phyloP scores from a whole-genome alignment of 2,888 invertebrate genomes.

The Meliscaeva auricollis region DNA sequence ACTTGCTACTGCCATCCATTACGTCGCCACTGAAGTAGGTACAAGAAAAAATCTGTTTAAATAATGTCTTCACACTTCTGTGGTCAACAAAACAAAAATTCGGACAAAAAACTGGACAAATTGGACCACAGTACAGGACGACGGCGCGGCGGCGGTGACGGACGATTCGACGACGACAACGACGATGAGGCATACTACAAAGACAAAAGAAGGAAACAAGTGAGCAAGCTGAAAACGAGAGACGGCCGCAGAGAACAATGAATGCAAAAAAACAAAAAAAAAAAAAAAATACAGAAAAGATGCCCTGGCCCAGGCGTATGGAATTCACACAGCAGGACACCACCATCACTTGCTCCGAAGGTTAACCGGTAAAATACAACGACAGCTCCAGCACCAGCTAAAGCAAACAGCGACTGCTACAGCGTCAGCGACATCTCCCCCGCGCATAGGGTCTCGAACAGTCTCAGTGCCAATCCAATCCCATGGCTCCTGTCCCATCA shows the following conservation, averaged over 20 bases:
- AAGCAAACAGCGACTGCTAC: not conserved
- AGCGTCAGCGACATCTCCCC: constrained; percentile 53
- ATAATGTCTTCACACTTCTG: constrained; percentile 76
- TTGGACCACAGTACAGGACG: constrained; percentile 73
- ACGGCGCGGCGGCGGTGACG: not conserved
- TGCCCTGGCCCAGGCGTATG: constrained; percentile 45
- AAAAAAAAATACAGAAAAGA: constrained; percentile 34
- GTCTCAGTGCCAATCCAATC: constrained; percentile 48
- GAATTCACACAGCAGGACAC: constrained; percentile 73
- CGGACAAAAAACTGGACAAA: constrained; percentile 68
- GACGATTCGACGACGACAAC: not conserved
- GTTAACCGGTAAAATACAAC: constrained; percentile 70
- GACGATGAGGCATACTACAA: constrained; percentile 36
- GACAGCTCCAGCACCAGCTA: not conserved
- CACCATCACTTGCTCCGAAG: constrained; percentile 62
- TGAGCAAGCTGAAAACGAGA: constrained; percentile 29
- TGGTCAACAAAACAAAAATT: constrained; percentile 72
- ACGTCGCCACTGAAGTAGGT: constrained; percentile 51
- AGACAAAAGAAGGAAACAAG: constrained; percentile 66
- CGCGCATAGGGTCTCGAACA: constrained; percentile 57
- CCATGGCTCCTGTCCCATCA: constrained; percentile 58
- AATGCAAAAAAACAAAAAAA: not conserved
- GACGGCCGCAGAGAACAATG: constrained; percentile 16
- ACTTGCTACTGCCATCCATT: constrained; percentile 48
- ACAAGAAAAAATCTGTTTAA: constrained; percentile 72